Conservation (phyloP, 2,113 vertebrate species). For the Odobenus rosmarus region DNA sequence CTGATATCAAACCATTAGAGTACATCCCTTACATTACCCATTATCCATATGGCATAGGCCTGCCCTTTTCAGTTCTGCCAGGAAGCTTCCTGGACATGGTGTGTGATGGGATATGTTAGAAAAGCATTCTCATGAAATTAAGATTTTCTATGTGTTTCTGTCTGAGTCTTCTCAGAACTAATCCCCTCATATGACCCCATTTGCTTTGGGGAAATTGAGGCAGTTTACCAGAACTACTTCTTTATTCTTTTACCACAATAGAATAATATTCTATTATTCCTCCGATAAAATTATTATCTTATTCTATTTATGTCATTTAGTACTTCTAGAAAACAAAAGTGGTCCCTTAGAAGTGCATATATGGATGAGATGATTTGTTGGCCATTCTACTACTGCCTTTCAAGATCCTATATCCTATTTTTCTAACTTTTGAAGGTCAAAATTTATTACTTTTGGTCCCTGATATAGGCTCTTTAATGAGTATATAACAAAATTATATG, state of each 20-base stretch:
- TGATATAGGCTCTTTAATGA: neutral
- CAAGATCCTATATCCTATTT: neutral
- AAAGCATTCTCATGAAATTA: neutral
- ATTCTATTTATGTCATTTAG: neutral
- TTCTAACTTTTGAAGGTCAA: neutral
- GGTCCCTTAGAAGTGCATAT: neutral
- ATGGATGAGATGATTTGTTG: neutral
- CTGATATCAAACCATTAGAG: neutral
- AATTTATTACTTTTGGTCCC: neutral
- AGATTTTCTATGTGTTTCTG: neutral
- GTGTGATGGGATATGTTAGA: neutral
- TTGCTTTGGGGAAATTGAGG: neutral
- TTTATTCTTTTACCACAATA: neutral
- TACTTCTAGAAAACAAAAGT: neutral
- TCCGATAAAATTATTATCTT: neutral
- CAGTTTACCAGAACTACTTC: neutral
- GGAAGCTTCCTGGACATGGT: neutral
- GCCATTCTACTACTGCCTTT: neutral
- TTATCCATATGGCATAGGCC: neutral
- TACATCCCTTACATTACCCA: neutral
- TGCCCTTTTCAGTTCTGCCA: neutral
- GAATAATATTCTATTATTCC: neutral
- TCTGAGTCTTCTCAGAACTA: neutral
- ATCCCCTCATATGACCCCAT: neutral
- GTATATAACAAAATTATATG: neutral